Base-by-base conservation (phyloP, 2,888 invertebrate genomes). In the Lutraria lutraria region DNA sequence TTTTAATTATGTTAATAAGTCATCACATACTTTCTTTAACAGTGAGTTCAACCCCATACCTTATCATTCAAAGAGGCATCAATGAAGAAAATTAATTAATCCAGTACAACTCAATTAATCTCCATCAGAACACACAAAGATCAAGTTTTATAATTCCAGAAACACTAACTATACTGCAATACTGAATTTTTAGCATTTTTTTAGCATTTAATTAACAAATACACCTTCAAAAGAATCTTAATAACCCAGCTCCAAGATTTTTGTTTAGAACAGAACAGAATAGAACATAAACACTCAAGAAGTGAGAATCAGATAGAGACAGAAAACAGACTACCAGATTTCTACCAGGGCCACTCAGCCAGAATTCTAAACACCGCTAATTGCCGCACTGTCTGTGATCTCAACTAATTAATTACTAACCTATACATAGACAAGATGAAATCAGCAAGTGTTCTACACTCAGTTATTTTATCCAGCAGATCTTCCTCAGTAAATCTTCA, bases 311-410 rank as follows among this genome's bases (percentile, higher is more conserved):
- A 89, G 82, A 56, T 31, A 63, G 43, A 79, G 88, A 85, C 29
- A 89, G 83, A 88, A 87, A 90, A 81, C 90, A 92, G 92, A 87
- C 88, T 53, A 89, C 92, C 92, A 90, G 92, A 90, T 88, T 54
- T 84, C 85, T 80, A 83, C 85, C 85, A 90, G 86, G 89, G 85
- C 87, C 84, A 85, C 90, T 88, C 89, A 83, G 83, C 83, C 63
- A 63, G 87, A 79, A 56, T 80, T 83, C 84, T 89, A 89, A 92
- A 92, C 87, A 86, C 60, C 63, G 87, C 89, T 90, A 92, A 92
- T 92, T 92, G 86, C 89, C 84, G 81, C 81, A 86, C 90, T 87
- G 86, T 63, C 72, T 79, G 85, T 89, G 87, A 89, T 90, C 88
- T 87, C 84, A 81, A 43, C 87, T 89, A 90, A 92, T 91, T 91